phyloP scores from a whole-genome alignment of 2,797 vertebrate species.

The Antennarius maculatus region DNA sequence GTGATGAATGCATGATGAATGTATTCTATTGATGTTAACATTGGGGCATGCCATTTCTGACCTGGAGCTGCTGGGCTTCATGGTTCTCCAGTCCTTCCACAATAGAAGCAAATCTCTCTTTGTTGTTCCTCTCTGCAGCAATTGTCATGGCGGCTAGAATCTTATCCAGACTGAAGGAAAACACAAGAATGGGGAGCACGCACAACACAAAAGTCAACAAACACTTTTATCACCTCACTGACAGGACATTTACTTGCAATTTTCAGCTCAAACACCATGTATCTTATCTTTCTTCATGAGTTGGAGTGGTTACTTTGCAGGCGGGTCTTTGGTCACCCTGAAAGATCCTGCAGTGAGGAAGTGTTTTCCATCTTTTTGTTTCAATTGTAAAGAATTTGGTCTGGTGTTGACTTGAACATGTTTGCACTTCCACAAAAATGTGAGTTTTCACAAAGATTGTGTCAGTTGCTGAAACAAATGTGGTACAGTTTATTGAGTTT shows the following conservation, averaged over 20 bases:
- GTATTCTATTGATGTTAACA: background rate
- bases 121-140: conserved; percentile 92
- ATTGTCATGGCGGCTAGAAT: conserved; percentile 95
- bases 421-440: conserved; percentile 45
- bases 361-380: conserved; percentile 35
- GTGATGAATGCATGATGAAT: background rate
- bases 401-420: conserved; percentile 46
- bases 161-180: conserved; percentile 88
- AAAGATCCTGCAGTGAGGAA: conserved; percentile 21
- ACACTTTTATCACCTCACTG: conserved; percentile 66
- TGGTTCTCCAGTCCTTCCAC: conserved; percentile 97
- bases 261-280: conserved; percentile 54
- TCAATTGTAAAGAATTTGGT: conserved; percentile 37
- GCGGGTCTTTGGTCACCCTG: conserved; percentile 48
- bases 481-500: conserved; percentile 26
- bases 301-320: conserved; percentile 42
- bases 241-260: conserved; percentile 70
- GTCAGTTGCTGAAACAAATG: conserved; percentile 45
- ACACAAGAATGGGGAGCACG: conserved; percentile 28
- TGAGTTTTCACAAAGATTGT: conserved; percentile 49
- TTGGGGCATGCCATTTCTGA: conserved; percentile 55
- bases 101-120: conserved; percentile 92
- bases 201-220: conserved; percentile 71
- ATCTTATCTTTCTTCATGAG: conserved; percentile 51
- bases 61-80: conserved; percentile 95